Evolutionary conservation across 2,888 invertebrate species (phyloP).

Genomic region (Mayetiola destructor): DNA sequence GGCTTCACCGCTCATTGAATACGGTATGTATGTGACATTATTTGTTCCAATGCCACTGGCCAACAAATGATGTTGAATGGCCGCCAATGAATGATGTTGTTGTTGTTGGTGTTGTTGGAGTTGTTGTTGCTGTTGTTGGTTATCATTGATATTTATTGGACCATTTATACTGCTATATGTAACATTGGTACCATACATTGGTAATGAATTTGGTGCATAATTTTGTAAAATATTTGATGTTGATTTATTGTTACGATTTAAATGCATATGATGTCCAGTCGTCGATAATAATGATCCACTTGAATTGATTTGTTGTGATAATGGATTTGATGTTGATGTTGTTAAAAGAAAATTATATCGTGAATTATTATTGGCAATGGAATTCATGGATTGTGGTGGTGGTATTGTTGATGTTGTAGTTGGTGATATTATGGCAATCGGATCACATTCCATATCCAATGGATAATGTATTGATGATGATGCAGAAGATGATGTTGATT

Average conservation of each 20-base stretch:
- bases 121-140: slow-evolving; percentile 15
- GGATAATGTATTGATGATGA: too few species aligned
- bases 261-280: slow-evolving; percentile 16
- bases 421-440: slow-evolving; percentile 16
- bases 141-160: slow-evolving; percentile 17
- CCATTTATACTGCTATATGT: slow-evolving; percentile 17
- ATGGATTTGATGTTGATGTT: neutral
- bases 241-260: slow-evolving; percentile 16
- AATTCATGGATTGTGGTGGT: slow-evolving; percentile 16
- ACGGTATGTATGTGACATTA: slow-evolving; percentile 9
- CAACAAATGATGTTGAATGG: slow-evolving; percentile 15
- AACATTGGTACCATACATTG: slow-evolving; percentile 27
- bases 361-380: neutral
- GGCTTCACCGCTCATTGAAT: slow-evolving; percentile 12
- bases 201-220: slow-evolving; percentile 33
- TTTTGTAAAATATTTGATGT: slow-evolving; percentile 18
- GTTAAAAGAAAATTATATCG: slow-evolving; percentile 6
- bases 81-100: neutral
- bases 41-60: slow-evolving; percentile 19
- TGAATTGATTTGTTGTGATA: slow-evolving; percentile 14
- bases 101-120: too few species aligned
- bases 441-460: slow-evolving; percentile 16
- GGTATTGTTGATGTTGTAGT: slow-evolving; percentile 26
- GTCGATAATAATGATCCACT: slow-evolving; percentile 14
- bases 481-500: too few species aligned